phyloP scores from a whole-genome alignment of 2,113 vertebrate genomes.

The Pachyramphus minor region DNA sequence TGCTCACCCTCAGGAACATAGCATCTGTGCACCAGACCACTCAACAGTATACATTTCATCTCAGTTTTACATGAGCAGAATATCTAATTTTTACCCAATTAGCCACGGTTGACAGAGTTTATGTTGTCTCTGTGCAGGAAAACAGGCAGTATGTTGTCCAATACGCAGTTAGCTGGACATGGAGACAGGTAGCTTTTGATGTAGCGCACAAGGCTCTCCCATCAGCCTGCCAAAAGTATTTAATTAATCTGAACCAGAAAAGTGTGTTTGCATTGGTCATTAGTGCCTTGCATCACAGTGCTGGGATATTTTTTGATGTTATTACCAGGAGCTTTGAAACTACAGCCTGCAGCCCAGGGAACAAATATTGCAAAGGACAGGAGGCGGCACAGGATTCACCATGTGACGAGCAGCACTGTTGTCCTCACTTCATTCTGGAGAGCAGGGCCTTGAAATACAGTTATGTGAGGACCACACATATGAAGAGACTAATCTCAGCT shows the following conservation, averaged over 20 bases:
- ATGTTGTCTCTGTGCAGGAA: not conserved
- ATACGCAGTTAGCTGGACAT: accelerated
- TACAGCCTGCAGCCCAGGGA: not conserved
- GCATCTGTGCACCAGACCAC: not conserved
- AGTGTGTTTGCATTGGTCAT: not conserved
- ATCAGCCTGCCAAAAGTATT: not conserved
- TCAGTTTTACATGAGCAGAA: not conserved
- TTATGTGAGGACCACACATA: not conserved
- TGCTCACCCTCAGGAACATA: not conserved
- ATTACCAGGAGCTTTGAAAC: not conserved
- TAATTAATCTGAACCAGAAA: not conserved
- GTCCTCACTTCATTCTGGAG: not conserved
- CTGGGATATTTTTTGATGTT: not conserved
- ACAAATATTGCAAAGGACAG: not conserved
- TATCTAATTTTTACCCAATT: not conserved
- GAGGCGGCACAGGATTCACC: not conserved
- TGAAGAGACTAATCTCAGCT: not conserved
- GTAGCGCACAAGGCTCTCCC: not conserved
- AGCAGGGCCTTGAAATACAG: not conserved
- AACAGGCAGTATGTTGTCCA: not conserved
- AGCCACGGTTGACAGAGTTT: not conserved
- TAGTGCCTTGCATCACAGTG: not conserved
- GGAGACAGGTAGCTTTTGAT: not conserved
- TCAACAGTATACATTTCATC: not conserved
- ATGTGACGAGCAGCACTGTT: not conserved